Percentiles rank a stretch among this genome's conserved stretches.
Conservation (phyloP, 2,797 vertebrate species). For the Glossophaga mutica region DNA sequence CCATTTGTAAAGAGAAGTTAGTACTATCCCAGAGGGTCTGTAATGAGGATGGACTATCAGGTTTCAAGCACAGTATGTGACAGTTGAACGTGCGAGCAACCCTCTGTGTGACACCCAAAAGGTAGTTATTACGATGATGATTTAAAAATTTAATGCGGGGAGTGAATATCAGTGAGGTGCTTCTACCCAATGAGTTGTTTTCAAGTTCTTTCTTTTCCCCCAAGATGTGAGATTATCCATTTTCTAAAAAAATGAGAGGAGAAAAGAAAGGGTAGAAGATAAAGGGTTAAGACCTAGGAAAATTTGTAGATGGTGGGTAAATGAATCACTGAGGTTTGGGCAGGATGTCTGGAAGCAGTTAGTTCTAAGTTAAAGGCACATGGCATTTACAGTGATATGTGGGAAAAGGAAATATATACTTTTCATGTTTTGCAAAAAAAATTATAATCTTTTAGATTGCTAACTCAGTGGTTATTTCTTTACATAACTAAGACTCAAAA, state of each 20-base stretch:
- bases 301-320: not conserved
- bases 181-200: not conserved
- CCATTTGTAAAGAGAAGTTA: not conserved
- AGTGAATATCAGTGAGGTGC: not conserved
- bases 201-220: not conserved
- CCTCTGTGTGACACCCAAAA: fast-evolving
- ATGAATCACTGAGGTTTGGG: constrained; percentile 37
- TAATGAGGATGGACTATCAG: not conserved
- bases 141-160: not conserved
- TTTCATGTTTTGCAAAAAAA: constrained; percentile 37
- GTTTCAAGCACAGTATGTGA: not conserved
- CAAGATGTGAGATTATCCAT: not conserved
- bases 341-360: constrained; percentile 64
- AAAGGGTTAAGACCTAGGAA: not conserved
- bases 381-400: constrained; percentile 46
- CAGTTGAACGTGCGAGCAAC: not conserved
- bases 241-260: not conserved
- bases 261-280: not conserved
- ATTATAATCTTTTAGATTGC: not conserved
- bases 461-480: constrained; percentile 42
- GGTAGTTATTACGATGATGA: too few relatives aligned
- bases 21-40: not conserved
- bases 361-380: constrained; percentile 45
- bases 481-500: constrained; percentile 17
- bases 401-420: constrained; percentile 51